These are phyloP conservation scores for Galeopterus variegatus DNA, from an alignment of 2,113 vertebrate genomes.

Conservation along the genomic window DNA sequence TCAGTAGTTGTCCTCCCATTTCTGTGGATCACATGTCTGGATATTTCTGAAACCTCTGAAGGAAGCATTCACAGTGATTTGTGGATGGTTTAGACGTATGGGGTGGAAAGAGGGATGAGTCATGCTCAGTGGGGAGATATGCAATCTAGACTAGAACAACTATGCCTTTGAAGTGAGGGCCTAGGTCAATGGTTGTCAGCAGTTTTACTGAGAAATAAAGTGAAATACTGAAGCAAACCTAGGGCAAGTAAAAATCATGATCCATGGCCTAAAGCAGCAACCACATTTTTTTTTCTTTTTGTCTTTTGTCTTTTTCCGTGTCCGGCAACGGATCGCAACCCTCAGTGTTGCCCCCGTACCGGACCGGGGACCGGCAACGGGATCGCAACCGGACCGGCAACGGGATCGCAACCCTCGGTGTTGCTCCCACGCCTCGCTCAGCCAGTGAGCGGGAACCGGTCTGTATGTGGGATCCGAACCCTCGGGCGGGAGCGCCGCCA, in stretches of 20 bases:
- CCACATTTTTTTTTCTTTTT: too few species aligned
- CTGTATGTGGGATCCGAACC: too few species aligned
- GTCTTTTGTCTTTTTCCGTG: too few species aligned
- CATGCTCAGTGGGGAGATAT: neutral
- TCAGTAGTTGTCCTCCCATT: constrained; percentile 4
- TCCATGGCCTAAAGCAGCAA: neutral
- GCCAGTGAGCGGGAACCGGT: too few species aligned
- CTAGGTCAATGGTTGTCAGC: neutral
- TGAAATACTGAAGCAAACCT: constrained; percentile 63
- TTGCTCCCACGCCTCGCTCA: too few species aligned
- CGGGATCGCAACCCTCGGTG: too few species aligned
- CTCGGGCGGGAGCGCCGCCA: too few species aligned
- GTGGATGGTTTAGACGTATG: neutral
- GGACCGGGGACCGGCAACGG: too few species aligned
- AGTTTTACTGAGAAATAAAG: constrained; percentile 73
- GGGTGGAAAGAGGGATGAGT: neutral
- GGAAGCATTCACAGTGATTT: neutral
- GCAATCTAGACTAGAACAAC: neutral
- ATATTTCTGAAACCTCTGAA: constrained; percentile 54
- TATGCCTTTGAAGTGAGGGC: neutral
- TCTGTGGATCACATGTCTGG: constrained; percentile 16
- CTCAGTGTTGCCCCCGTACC: too few species aligned
- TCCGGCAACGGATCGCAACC: too few species aligned
- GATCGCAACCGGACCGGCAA: too few species aligned
- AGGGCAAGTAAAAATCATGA: neutral